Conservation (phyloP, 35 echinoderm and acorn worm genomes). For the Lytechinus pictus region DNA sequence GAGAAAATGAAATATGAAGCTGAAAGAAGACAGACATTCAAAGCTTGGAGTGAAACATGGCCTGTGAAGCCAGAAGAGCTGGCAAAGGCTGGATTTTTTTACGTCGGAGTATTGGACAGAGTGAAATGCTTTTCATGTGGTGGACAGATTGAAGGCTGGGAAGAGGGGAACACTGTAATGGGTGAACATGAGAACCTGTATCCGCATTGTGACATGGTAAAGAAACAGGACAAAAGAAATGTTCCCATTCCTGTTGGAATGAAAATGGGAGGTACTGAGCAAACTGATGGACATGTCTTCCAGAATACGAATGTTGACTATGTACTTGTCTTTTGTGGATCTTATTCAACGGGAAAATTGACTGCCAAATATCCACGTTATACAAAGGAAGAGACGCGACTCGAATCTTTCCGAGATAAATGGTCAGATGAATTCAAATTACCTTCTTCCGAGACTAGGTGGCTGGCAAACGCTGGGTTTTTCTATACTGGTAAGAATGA, state of each 20-base stretch:
- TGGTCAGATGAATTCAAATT: background rate
- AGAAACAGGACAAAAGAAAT: background rate
- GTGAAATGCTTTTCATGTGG: slow-evolving; percentile 90
- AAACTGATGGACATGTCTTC: background rate
- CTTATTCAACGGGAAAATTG: background rate
- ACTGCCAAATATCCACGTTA: background rate
- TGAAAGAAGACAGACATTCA: slow-evolving; percentile 59
- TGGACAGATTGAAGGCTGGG: slow-evolving; percentile 84
- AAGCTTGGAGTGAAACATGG: slow-evolving; percentile 61
- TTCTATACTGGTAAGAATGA: background rate
- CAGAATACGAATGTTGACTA: background rate
- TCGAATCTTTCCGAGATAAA: background rate
- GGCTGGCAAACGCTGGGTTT: slow-evolving; percentile 15
- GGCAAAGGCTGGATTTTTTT: slow-evolving; percentile 90
- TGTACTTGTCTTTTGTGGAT: background rate
- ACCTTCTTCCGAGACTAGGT: background rate
- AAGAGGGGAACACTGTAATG: slow-evolving; percentile 78
- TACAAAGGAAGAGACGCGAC: background rate
- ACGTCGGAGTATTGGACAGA: slow-evolving; percentile 71
- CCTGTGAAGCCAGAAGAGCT: slow-evolving; percentile 68
- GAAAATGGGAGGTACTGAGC: background rate
- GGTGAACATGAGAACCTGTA: slow-evolving; percentile 83
- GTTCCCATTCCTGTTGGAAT: background rate
- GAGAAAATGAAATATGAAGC: background rate
- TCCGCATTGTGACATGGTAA: slow-evolving; percentile 86